A percentile compares a stretch with the other conserved stretches of the same genome.
Conservation (phyloP, 2,113 vertebrate species). For the Morphnarchus princeps region DNA sequence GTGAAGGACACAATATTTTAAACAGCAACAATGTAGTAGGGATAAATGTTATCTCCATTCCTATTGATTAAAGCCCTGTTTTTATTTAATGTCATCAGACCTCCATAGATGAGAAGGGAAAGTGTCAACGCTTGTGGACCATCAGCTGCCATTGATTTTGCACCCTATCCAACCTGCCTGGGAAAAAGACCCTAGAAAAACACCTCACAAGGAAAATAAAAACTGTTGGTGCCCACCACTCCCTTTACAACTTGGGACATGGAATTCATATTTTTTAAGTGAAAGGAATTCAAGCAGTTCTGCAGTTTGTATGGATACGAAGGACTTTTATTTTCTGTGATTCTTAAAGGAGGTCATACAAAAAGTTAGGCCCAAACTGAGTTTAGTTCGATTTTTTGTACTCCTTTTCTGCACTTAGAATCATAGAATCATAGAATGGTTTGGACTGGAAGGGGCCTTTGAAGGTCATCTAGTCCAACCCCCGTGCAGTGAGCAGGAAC, state of each 20-base stretch:
- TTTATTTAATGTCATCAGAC: neutral
- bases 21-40: neutral
- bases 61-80: neutral
- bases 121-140: neutral
- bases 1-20: neutral
- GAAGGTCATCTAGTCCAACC: neutral
- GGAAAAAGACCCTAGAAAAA: neutral
- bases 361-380: neutral
- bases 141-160: neutral
- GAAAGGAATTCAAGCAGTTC: neutral
- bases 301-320: neutral
- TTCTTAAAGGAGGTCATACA: neutral
- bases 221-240: neutral
- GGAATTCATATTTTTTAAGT: neutral
- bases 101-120: neutral
- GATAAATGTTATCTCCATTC: neutral
- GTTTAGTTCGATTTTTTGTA: neutral
- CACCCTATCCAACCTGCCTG: neutral
- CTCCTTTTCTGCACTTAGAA: neutral
- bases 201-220: neutral
- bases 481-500: neutral
- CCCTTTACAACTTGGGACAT: neutral
- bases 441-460: neutral
- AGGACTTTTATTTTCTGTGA: neutral
- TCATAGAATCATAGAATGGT: neutral